Base-by-base conservation (phyloP, 2,113 vertebrate genomes). In the Irena cyanogastra region DNA sequence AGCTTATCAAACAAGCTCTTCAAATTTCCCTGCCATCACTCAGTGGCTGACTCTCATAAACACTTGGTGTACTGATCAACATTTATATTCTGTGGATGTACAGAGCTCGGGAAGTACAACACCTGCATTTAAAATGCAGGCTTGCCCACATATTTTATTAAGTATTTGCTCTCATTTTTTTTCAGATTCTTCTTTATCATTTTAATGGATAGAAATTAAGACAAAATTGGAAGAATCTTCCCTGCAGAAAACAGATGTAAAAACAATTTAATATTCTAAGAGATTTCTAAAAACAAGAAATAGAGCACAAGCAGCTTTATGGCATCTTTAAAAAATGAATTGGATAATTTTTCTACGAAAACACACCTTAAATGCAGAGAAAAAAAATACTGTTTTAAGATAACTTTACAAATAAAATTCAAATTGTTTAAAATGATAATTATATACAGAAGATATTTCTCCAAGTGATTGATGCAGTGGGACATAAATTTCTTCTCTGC, bases 191-290 rank as follows among this genome's bases (percentile, higher is more conserved):
- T 83, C 53, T 92, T 84, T 92, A 49, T 74, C 35, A 91, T 85
- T 94, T 77, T 95, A 97, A 96, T 50, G 31, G 49, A 66, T 47
- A 88, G 68, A 92, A 96, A 94, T 80, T 92, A 88, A 74, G 59
- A 92, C 70, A 87, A 79, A 77, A 88, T 83, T 95, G 31, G 49
- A 82, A 90, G 53, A 65, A 50, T 53, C 53, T 89, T 94, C 80
- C 76, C 64, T 53, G 70, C 35, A 85, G 90, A 93, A 96, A 95
- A 95, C 77, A 95, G 70, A 74, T 79, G 69, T 88, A 44, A 90
- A 97, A 96, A 69, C 19, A 20, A 91, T 71, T 72, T 74, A 66
- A 92, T 77, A 93, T 49, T 79, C 27, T 7, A 95, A 65, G 61
- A 96, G 63, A 61, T 57, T 91, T 77, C 44, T 76, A 30, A 96